These are phyloP conservation scores for Drosophila ironensis DNA, from an alignment of 1,140 invertebrate species.

Conservation along the genomic window DNA sequence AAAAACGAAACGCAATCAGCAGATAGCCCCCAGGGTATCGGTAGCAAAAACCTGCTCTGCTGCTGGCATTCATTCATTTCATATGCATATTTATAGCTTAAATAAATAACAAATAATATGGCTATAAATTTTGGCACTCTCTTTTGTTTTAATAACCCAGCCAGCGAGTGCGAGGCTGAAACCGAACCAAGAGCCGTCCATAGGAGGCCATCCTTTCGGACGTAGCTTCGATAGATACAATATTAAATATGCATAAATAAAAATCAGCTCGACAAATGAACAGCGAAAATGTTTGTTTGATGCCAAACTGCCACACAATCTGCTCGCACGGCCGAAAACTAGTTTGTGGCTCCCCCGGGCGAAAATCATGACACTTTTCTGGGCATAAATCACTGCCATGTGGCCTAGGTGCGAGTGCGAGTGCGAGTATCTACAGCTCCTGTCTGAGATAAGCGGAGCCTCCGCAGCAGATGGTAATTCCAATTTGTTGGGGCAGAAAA, in stretches of 20 bases:
- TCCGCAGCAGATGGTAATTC: slow-evolving; percentile 35
- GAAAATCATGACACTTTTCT: slow-evolving; percentile 46
- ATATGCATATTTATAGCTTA: slow-evolving; percentile 80
- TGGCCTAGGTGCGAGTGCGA: no score
- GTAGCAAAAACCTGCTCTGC: slow-evolving; percentile 61
- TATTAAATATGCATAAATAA: slow-evolving; percentile 79
- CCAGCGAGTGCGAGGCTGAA: neutral
- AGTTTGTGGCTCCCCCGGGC: slow-evolving; percentile 11
- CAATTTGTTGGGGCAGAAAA: slow-evolving; percentile 50
- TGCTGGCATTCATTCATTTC: slow-evolving; percentile 65
- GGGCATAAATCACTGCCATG: slow-evolving; percentile 73
- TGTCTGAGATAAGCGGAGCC: slow-evolving; percentile 51
- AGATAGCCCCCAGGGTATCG: slow-evolving; percentile 20
- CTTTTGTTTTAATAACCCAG: slow-evolving; percentile 69
- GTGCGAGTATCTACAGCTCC: slow-evolving; percentile 29
- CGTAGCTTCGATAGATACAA: slow-evolving; percentile 42
- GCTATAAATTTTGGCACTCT: slow-evolving; percentile 74
- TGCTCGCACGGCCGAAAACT: slow-evolving; percentile 9
- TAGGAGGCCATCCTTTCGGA: neutral
- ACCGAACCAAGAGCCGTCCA: neutral
- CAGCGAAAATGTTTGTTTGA: slow-evolving; percentile 46
- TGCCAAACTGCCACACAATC: slow-evolving; percentile 35
- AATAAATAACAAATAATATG: slow-evolving; percentile 80
- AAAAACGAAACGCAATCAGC: neutral
- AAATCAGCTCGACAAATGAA: slow-evolving; percentile 51